Base-by-base conservation (phyloP, 2,888 invertebrate species). In the Conops quadrifasciatus region DNA sequence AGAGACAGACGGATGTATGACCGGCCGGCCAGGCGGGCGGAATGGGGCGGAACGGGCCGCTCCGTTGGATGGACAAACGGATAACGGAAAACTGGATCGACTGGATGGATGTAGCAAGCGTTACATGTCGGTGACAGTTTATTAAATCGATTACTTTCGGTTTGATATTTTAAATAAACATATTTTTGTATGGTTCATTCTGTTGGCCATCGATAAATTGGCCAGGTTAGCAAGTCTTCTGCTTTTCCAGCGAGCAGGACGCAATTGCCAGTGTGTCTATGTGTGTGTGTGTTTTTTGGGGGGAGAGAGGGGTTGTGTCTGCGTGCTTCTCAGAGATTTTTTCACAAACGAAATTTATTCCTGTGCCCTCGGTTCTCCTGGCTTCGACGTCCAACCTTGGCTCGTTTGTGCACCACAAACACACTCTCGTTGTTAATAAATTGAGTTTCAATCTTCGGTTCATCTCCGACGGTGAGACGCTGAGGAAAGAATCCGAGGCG, bases 131-230 rank as follows among this genome's bases (percentile, higher is more conserved):
- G 80, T 83, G 83, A 83, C 83, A 83, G 84, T 83, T 83, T 83
- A 82, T 83, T 83, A 83, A 83, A 83, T 83, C 83, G 83, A 81
- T 82, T 83, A 83, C 81, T 82, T 82, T 79, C 79, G 75, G 80
- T 78, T 81, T 78, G 78, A 79, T 80, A 79, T 82, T 79, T 78
- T 68, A 68, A 51, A 68, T 68, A 68, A 62, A 68, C 68, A 62
- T 51, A 51, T 62, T 68, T 59, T 62, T 68, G 49, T 60, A 30
- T 11, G 60, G 19, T 62, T 36, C 16, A 11, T 5, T 47, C 45
- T 45, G 53, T 24, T 36, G 56, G 66, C 24, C 66, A 66, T 53
- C 53, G 66, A 43, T 53, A 66, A 53, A 15, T 36, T 67, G 28
- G 45, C 59, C 67, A 45, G 45, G 59, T 47, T 67, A 47, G 43